Evolutionary conservation across 35 echinoderm and acorn worm genomes (phyloP), one percentile per base, ranked within the genome.

Genomic region (Amphiura filiformis): DNA sequence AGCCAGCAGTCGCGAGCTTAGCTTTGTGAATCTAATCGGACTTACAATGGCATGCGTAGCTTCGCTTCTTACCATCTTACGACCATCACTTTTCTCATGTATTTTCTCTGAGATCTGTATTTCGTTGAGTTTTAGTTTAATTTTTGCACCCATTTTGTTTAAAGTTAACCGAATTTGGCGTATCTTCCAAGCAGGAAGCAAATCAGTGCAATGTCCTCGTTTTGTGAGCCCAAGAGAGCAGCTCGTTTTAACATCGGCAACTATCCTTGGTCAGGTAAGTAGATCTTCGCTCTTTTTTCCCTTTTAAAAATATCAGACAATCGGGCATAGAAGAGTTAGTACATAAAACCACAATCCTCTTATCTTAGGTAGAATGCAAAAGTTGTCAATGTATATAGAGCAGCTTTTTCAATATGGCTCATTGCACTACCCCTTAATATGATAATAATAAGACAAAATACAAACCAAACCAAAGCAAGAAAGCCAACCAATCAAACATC

Each of bases 1-100:
- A 32, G 89, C 89, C 20, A 78, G 64, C 7, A 91, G 89, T 42
- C 38, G 82, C 13, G 89, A 91, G 38, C 82, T 91, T 31, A 85
- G 64, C 7, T 91, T 23, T 36, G 49, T 91, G 20, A 83, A 78
- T 40, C 37, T 91, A 28, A 28, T 30, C 31, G 89, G 89, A 9
- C 37, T 84, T 22, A 23, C 30, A 35, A 37, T 84, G 31, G 35
- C 82, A 0, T 64, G 26, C 31, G 56, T 56, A 1, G 56, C 82
- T 65, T 34, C 12, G 5, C 4, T 84, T 3, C 4, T 70, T 13
- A 26, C 28, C 17, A 26, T 70, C 7, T 4, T 70, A 15, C 9
- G 17, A 70, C 61, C 61, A 70, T 26, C 17, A 18, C 15, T 4
- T 3, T 5, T 30, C 2, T 70, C 61, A 4, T 70, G 61, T 70